These are phyloP conservation scores for Machaerirhynchus nigripectus DNA, from an alignment of 2,113 vertebrate genomes.

Conservation along the genomic window DNA sequence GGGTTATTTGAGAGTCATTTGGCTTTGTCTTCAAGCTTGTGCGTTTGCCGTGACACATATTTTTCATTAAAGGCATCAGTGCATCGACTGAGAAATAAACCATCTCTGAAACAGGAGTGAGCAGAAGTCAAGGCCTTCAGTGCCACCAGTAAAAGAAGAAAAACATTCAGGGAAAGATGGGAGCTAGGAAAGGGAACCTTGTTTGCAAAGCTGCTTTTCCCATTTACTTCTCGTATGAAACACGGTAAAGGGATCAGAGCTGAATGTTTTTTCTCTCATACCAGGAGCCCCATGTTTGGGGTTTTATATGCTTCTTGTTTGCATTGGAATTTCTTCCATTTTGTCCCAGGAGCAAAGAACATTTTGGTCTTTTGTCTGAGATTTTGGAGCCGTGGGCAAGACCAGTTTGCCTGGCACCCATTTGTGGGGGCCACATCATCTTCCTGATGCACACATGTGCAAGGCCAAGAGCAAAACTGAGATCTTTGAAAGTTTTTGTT, in stretches of 20 bases:
- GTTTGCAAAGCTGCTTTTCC: background rate
- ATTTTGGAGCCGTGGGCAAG: background rate
- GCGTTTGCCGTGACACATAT: background rate
- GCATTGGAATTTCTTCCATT: background rate
- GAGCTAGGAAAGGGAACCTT: background rate
- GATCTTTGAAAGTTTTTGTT: background rate
- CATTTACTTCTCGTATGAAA: background rate
- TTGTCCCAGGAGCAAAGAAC: background rate
- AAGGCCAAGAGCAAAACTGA: background rate
- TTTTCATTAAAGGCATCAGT: background rate
- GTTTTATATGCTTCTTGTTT: background rate
- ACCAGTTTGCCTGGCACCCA: background rate
- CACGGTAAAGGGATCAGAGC: background rate
- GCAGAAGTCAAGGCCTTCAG: background rate
- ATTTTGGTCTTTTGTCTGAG: background rate
- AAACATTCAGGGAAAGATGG: background rate
- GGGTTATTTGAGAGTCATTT: background rate
- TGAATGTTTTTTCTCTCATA: background rate
- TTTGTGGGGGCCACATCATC: fast-evolving
- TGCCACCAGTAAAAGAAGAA: background rate
- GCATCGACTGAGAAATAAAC: background rate
- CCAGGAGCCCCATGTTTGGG: background rate
- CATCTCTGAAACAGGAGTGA: background rate
- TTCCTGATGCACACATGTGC: background rate
- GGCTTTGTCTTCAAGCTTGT: background rate